Evolutionary conservation across 1,140 invertebrate genomes (phyloP), one percentile per base, ranked within the genome.

Genomic region (Atopsyche davidsoni): DNA sequence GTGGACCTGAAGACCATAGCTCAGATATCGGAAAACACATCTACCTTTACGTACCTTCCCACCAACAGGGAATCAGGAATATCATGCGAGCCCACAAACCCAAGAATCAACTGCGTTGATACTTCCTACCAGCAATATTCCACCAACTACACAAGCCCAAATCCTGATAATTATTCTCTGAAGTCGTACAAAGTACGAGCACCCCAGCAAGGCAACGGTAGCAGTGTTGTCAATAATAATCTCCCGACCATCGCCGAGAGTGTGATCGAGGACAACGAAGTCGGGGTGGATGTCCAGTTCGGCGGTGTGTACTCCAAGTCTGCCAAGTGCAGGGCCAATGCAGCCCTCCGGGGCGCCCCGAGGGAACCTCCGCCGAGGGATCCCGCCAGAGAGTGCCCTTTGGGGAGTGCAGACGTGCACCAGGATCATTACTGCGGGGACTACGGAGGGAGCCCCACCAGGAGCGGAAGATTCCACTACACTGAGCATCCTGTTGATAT

Each of bases 221-320:
- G n/a, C n/a, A 34, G 32, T n/a, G 13, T 11, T 21, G 23, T 14
- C 25, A 52, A 53, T 31, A 57, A 53, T 25, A 58, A 51, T 39
- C 44, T 58, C 4, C 56, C 56, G 10, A 54, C 56, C 7, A 58
- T 58, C 14, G 43, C 51, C 2, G 56, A 58, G 16, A 54, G 47
- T 16, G 32, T 50, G 2, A 24, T 57, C 11, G 56, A 58, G 18
- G 56, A 58, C 11, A 38, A 18, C 3, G 56, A 58, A 28, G 53
- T 51, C 36, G 47, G 51, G 11, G 56, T 58, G 2, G 56, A 58
- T 34, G 56, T 58, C 2, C 50, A 39, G 19, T 9, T 36, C 14
- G 48, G 35, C n/a, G 18, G 36, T 25, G 19, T 2, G 4, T 57
- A 44, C 23, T 45, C 38, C 11, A 52, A 57, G 31, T 6, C 39